A percentile compares a stretch with the other conserved stretches of the same genome.
Evolutionary conservation across 2,888 invertebrate species (phyloP).

Genomic region (Cataglyphis albicans): DNA sequence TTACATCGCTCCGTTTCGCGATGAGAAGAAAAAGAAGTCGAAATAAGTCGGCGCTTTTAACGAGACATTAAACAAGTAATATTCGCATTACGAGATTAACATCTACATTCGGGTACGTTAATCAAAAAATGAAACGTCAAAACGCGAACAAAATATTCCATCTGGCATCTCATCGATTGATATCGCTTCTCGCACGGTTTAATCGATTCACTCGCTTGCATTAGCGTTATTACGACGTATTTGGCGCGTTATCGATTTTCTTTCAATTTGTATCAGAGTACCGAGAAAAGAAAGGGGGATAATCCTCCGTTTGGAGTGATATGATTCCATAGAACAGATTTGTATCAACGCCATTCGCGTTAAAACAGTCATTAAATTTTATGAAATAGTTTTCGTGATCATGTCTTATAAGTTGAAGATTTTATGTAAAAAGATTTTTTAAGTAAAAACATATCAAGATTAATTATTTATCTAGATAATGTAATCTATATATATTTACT

Average conservation of each 20-base stretch:
- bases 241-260: slow-evolving; percentile 39
- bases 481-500: neutral
- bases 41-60: neutral
- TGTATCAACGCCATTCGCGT: neutral
- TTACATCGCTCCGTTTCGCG: neutral
- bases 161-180: neutral
- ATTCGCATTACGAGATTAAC: neutral
- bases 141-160: neutral
- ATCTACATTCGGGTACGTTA: neutral
- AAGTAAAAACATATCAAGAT: neutral
- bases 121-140: neutral
- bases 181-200: neutral
- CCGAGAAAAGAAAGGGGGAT: neutral
- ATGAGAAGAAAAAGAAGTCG: neutral
- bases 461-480: slow-evolving; percentile 6
- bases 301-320: slow-evolving; percentile 6
- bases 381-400: neutral
- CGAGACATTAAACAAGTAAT: neutral
- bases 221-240: slow-evolving; percentile 11
- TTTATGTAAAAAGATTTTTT: slow-evolving; percentile 1
- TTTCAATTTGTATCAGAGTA: neutral
- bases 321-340: neutral
- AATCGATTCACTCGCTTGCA: slow-evolving; percentile 12
- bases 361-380: neutral
- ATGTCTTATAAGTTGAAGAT: neutral